These are phyloP conservation scores for Selenia dentaria DNA, from an alignment of 2,888 invertebrate species.

Conservation along the genomic window DNA sequence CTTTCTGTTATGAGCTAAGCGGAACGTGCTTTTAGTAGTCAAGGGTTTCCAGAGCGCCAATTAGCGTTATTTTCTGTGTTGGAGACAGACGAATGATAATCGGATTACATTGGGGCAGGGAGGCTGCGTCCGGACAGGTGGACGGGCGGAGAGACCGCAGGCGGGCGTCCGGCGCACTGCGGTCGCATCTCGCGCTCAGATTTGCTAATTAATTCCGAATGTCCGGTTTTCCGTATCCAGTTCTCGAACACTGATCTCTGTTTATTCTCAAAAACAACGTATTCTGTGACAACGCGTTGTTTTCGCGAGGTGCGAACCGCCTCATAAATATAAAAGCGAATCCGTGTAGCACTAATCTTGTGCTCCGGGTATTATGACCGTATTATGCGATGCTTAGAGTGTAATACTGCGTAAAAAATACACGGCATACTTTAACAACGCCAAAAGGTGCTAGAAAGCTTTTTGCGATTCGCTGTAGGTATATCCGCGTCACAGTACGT, in stretches of 20 bases:
- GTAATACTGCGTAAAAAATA: slow-evolving; percentile 5
- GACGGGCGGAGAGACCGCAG: slow-evolving; percentile 40
- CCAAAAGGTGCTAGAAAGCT: slow-evolving; percentile 1
- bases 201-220: slow-evolving; percentile 69
- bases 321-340: slow-evolving; percentile 48
- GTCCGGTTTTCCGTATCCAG: slow-evolving; percentile 42
- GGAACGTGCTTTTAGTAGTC: slow-evolving; percentile 28
- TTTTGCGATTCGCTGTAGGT: slow-evolving; percentile 1
- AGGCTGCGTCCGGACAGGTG: slow-evolving; percentile 60
- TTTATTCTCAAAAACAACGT: slow-evolving; percentile 23
- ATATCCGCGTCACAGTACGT: too few relatives aligned
- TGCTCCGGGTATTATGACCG: slow-evolving; percentile 14
- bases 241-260: slow-evolving; percentile 30
- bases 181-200: slow-evolving; percentile 57
- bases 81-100: slow-evolving; percentile 57
- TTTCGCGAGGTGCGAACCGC: slow-evolving; percentile 20
- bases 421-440: slow-evolving; percentile 2
- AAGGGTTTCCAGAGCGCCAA: slow-evolving; percentile 41
- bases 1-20: slow-evolving; percentile 28
- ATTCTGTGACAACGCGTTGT: too few relatives aligned
- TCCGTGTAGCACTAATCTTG: slow-evolving; percentile 36
- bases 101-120: slow-evolving; percentile 52
- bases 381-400: slow-evolving; percentile 9
- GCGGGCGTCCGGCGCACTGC: slow-evolving; percentile 40
- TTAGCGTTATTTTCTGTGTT: slow-evolving; percentile 51